phyloP scores from a whole-genome alignment of 2,888 invertebrate species.

The Odontocolon sp. region DNA sequence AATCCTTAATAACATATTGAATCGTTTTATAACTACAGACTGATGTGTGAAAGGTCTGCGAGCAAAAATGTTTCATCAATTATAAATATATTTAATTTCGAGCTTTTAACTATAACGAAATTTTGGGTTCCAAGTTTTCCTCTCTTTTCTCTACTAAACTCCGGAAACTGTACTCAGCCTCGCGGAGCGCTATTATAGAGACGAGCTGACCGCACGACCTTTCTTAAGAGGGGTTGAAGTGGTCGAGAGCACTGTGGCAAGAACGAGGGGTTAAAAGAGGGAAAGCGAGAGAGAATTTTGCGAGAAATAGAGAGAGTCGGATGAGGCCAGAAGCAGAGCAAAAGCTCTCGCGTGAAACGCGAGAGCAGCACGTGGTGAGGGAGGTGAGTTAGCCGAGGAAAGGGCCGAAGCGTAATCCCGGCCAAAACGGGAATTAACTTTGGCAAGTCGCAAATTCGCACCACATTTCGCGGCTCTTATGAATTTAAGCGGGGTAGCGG shows the following conservation, averaged over 20 bases:
- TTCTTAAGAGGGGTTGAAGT: conserved; percentile 59
- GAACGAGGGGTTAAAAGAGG: conserved; percentile 18
- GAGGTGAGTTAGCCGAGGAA: conserved; percentile 57
- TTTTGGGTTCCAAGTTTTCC: conserved; percentile 42
- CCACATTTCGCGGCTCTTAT: conserved; percentile 75
- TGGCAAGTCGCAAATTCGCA: conserved; percentile 76
- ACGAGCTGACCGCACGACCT: conserved; percentile 53
- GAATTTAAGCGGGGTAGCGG: conserved; percentile 71
- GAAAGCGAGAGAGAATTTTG: conserved; percentile 28
- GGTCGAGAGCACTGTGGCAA: conserved; percentile 36
- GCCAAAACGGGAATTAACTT: conserved; percentile 76
- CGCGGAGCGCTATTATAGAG: conserved; percentile 43
- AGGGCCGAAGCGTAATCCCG: conserved; percentile 72
- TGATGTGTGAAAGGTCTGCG: too few species aligned
- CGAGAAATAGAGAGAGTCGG: conserved; percentile 29
- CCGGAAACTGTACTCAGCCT: conserved; percentile 10
- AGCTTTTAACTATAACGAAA: conserved; percentile 16
- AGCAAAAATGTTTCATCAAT: too few species aligned
- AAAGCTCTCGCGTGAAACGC: conserved; percentile 27
- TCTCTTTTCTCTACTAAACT: conserved; percentile 36
- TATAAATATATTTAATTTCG: too few species aligned
- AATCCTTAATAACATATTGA: too few species aligned
- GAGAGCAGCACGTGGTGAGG: conserved; percentile 1
- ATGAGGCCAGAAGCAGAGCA: conserved; percentile 23
- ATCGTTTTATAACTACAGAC: too few species aligned